Percentiles rank a stretch among this genome's conserved stretches.
These are phyloP conservation scores for Margarornis squamiger DNA, from an alignment of 2,797 vertebrate genomes.

Conservation along the genomic window DNA sequence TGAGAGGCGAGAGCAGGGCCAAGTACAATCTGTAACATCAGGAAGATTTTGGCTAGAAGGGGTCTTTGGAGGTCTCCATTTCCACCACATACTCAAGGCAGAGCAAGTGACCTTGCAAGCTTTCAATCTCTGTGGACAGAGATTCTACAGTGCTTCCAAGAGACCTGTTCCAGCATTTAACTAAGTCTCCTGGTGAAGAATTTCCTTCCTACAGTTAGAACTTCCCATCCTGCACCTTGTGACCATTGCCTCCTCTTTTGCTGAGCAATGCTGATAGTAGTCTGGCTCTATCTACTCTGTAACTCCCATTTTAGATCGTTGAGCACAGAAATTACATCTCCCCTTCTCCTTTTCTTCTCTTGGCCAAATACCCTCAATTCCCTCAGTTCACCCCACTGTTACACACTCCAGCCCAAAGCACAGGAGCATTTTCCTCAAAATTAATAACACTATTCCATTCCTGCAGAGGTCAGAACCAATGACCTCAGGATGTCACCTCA, in stretches of 20 bases:
- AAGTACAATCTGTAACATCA: not conserved
- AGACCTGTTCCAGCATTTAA: not conserved
- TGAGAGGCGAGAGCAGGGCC: not conserved
- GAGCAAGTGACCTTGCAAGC: not conserved
- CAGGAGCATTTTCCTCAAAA: not conserved
- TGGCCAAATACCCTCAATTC: not conserved
- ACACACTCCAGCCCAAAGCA: not conserved
- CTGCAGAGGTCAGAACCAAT: not conserved
- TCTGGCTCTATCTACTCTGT: not conserved
- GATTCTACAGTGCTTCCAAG: not conserved
- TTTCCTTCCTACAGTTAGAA: not conserved
- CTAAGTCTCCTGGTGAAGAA: not conserved
- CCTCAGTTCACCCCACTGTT: not conserved
- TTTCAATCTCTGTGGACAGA: not conserved
- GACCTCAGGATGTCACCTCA: not conserved
- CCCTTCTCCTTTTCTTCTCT: not conserved
- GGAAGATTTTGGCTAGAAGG: not conserved
- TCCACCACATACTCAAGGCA: not conserved
- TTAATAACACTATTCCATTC: not conserved
- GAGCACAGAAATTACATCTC: not conserved
- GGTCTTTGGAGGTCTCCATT: not conserved
- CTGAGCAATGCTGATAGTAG: not conserved
- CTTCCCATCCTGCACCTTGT: not conserved
- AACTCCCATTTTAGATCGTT: not conserved
- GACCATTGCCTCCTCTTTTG: not conserved